Conservation (phyloP, 1,140 invertebrate species). For the Panagrolaimus sp. region DNA sequence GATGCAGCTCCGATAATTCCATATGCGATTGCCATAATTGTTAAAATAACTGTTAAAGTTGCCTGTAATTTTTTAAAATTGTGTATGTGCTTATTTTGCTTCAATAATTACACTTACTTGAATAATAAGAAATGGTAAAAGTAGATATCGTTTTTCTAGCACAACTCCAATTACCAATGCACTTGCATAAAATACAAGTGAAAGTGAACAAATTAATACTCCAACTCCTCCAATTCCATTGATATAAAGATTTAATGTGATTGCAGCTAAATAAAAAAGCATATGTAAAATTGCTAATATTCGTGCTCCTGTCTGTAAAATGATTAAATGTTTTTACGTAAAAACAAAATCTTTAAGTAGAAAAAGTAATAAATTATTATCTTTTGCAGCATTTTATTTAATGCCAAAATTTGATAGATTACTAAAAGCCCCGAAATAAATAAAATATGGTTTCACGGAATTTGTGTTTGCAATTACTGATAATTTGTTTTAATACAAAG, state of each 20-base stretch:
- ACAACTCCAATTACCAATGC: not conserved
- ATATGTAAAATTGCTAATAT: not conserved
- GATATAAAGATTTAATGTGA: not conserved
- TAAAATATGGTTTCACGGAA: no score
- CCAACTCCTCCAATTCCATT: slow-evolving; percentile 3
- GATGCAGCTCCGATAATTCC: not conserved
- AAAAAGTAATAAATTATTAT: no score
- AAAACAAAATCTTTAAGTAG: no score
- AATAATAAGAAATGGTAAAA: slow-evolving; percentile 4
- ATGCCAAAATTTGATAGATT: no score
- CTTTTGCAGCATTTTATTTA: no score
- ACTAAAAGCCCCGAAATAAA: no score
- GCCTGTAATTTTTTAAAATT: not conserved
- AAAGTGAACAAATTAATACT: not conserved
- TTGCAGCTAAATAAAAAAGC: not conserved
- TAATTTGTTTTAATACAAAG: no score
- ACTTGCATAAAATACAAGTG: not conserved
- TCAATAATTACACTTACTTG: not conserved
- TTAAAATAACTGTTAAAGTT: not conserved
- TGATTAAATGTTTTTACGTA: no score
- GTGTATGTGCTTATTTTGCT: no score
- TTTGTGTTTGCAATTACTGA: no score
- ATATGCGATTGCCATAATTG: not conserved
- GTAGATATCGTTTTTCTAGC: not conserved
- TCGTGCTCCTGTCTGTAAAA: not conserved